phyloP scores from a whole-genome alignment of 2,888 invertebrate species.

The Dione vanillae region DNA sequence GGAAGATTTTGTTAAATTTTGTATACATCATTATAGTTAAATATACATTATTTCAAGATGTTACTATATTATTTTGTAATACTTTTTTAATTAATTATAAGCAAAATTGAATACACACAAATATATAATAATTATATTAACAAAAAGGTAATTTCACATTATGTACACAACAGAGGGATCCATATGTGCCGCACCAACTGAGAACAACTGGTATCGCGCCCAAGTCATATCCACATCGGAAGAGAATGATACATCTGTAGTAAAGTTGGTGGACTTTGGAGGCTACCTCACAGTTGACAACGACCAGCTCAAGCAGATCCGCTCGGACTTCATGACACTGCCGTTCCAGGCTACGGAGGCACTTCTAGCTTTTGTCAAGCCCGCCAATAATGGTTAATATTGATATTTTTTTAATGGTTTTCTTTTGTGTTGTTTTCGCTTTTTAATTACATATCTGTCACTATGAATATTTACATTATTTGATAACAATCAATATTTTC shows the following conservation, averaged over 20 bases:
- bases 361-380: constrained; percentile 94
- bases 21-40: no score
- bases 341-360: constrained; percentile 99
- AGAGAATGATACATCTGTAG: constrained; percentile 89
- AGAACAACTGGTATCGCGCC: constrained; percentile 95
- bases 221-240: constrained; percentile 89
- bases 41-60: no score
- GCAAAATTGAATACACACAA: no score
- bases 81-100: no score
- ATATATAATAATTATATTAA: no score
- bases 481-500: neutral
- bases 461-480: neutral
- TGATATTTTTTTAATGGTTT: constrained; percentile 19
- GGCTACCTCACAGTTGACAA: constrained; percentile 93
- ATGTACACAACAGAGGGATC: constrained; percentile 86
- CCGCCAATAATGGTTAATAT: constrained; percentile 87
- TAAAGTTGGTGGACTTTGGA: constrained; percentile 97
- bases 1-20: no score
- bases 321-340: constrained; percentile 95
- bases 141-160: neutral
- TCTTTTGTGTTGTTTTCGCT: constrained; percentile 1
- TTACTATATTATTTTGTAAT: no score
- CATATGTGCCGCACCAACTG: constrained; percentile 94
- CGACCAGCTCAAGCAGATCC: constrained; percentile 93
- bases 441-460: neutral